These are phyloP conservation scores for Myopa tessellatipennis DNA, from an alignment of 2,888 invertebrate genomes.

Conservation along the genomic window DNA sequence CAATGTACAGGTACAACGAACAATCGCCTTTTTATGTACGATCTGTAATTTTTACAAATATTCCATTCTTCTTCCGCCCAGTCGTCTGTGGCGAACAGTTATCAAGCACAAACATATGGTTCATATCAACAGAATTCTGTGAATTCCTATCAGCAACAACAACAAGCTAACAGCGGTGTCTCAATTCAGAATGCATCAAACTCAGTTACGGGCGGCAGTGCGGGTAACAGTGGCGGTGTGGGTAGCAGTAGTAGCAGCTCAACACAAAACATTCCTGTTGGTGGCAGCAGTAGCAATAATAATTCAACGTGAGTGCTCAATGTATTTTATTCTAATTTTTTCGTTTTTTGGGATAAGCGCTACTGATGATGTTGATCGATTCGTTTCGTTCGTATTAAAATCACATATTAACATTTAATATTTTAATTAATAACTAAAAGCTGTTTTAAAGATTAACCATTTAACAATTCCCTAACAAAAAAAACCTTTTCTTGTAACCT, in stretches of 20 bases:
- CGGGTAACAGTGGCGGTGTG: constrained; percentile 54
- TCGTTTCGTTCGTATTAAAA: not conserved
- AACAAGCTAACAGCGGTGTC: constrained; percentile 52
- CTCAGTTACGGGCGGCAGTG: constrained; percentile 52
- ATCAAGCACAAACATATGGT: constrained; percentile 66
- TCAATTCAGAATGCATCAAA: constrained; percentile 58
- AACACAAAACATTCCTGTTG: constrained; percentile 68
- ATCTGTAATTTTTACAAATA: not conserved
- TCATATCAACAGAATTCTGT: constrained; percentile 67
- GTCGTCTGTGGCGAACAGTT: constrained; percentile 65
- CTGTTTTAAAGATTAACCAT: constrained; percentile 7
- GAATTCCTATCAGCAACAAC: constrained; percentile 67
- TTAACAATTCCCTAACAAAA: constrained; percentile 44
- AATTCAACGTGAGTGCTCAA: constrained; percentile 60
- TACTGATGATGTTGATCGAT: not conserved
- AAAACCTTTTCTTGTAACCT: constrained; percentile 22
- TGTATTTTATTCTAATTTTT: not conserved
- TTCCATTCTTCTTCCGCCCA: constrained; percentile 31
- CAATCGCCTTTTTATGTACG: not conserved
- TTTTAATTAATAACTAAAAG: not conserved
- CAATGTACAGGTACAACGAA: constrained; percentile 59
- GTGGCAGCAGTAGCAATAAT: constrained; percentile 61
- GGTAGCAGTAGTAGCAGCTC: constrained; percentile 51
- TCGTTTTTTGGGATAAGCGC: constrained; percentile 4
- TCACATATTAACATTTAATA: not conserved